Conservation (phyloP, 2,888 invertebrate genomes). For the Seira sanloemensis region DNA sequence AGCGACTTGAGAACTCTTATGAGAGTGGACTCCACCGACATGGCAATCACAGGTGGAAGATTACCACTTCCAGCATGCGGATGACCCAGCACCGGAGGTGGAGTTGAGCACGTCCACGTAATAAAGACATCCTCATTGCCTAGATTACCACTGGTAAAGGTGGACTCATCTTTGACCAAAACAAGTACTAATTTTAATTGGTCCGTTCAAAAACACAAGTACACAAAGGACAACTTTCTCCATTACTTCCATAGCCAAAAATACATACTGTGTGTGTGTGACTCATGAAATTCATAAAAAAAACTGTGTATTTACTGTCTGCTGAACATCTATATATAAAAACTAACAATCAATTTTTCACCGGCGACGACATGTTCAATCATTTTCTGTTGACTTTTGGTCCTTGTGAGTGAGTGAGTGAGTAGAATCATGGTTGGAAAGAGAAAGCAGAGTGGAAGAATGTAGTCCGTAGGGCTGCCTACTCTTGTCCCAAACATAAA, state of each 20-base stretch:
- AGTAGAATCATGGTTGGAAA: too few relatives aligned
- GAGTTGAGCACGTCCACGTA: conserved; percentile 73
- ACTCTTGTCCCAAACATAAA: too few relatives aligned
- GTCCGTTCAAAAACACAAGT: background rate
- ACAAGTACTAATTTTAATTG: background rate
- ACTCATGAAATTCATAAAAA: too few relatives aligned
- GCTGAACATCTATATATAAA: background rate
- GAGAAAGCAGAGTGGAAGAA: too few relatives aligned
- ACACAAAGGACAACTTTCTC: background rate
- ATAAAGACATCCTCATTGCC: conserved; percentile 73
- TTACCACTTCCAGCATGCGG: conserved; percentile 68
- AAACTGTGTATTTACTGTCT: background rate
- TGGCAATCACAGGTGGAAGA: conserved; percentile 75
- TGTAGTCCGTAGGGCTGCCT: too few relatives aligned
- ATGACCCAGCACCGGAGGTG: conserved; percentile 72
- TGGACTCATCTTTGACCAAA: conserved; percentile 68
- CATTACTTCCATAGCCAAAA: background rate
- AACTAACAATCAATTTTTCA: background rate
- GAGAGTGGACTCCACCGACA: conserved; percentile 79
- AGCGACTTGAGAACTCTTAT: conserved; percentile 77
- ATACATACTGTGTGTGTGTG: background rate
- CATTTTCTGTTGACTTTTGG: too few relatives aligned
- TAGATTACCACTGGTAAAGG: conserved; percentile 70
- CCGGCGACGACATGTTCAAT: too few relatives aligned
- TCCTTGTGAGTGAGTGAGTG: too few relatives aligned